Conservation (phyloP, 2,888 invertebrate species). For the Coelinius sp. region DNA sequence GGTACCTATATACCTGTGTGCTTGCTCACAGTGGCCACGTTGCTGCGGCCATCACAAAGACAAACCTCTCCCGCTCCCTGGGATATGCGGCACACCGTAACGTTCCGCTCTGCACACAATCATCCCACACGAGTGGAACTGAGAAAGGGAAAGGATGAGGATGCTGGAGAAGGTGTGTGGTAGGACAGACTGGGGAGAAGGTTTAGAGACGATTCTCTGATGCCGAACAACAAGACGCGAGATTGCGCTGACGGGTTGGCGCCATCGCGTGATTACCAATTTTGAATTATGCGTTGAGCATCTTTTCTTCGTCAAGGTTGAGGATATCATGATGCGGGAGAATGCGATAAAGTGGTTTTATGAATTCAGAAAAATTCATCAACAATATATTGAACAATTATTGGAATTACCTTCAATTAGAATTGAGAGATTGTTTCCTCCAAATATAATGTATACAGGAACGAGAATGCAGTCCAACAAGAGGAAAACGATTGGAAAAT, state of each 20-base stretch:
- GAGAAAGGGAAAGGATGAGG: conserved; percentile 35
- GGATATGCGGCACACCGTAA: conserved; percentile 60
- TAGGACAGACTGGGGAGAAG: conserved; percentile 40
- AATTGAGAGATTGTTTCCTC: no score
- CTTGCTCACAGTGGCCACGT: conserved; percentile 49
- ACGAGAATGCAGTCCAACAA: no score
- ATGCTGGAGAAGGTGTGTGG: conserved; percentile 44
- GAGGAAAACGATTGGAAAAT: no score
- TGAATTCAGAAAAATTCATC: background rate
- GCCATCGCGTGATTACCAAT: conserved; percentile 71
- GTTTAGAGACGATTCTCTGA: conserved; percentile 22
- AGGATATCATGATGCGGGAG: background rate
- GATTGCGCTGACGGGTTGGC: conserved; percentile 69
- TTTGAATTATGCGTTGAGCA: conserved; percentile 64
- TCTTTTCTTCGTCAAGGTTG: background rate
- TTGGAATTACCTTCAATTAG: no score
- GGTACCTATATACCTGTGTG: conserved; percentile 45
- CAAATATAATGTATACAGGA: no score
- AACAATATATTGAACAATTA: no score
- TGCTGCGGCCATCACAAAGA: conserved; percentile 68
- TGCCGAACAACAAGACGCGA: conserved; percentile 65
- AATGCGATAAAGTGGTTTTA: conserved; percentile 1
- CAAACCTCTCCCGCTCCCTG: conserved; percentile 55
- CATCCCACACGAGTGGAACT: conserved; percentile 47
- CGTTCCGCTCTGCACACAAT: conserved; percentile 62